Conservation (phyloP, 2,888 invertebrate species). For the Blomia tropicalis region DNA sequence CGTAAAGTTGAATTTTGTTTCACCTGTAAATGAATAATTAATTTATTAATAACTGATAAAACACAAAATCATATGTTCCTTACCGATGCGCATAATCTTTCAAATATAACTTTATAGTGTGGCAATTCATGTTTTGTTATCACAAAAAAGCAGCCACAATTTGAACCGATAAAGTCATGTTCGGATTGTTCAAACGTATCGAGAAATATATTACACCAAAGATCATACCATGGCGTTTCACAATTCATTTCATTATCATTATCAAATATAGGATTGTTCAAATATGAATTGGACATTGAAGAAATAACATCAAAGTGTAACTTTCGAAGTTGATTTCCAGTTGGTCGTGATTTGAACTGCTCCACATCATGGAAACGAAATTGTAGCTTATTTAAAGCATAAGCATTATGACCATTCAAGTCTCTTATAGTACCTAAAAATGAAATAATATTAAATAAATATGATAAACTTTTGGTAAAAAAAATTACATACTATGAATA, state of each 20-base stretch:
- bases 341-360: conserved; percentile 10
- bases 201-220: conserved; percentile 75
- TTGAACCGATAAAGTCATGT: conserved; percentile 87
- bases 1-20: conserved; percentile 30
- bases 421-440: conserved; percentile 17
- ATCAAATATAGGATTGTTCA: not conserved
- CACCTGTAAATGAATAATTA: not conserved
- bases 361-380: conserved; percentile 13
- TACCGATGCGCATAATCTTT: conserved; percentile 12
- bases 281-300: conserved; percentile 16
- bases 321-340: not conserved
- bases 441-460: not conserved
- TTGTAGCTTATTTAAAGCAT: conserved; percentile 10
- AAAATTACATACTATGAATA: not conserved
- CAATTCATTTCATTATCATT: conserved; percentile 30
- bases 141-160: conserved; percentile 55
- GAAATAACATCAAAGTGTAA: conserved; percentile 15
- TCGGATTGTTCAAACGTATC: conserved; percentile 56
- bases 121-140: conserved; percentile 36
- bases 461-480: not conserved
- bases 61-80: not conserved
- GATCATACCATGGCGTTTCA: conserved; percentile 82
- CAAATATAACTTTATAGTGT: conserved; percentile 31
- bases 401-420: conserved; percentile 20
- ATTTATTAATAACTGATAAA: not conserved